These are phyloP conservation scores for Hofmannophila pseudospretella DNA, from an alignment of 2,888 invertebrate genomes.

Conservation along the genomic window DNA sequence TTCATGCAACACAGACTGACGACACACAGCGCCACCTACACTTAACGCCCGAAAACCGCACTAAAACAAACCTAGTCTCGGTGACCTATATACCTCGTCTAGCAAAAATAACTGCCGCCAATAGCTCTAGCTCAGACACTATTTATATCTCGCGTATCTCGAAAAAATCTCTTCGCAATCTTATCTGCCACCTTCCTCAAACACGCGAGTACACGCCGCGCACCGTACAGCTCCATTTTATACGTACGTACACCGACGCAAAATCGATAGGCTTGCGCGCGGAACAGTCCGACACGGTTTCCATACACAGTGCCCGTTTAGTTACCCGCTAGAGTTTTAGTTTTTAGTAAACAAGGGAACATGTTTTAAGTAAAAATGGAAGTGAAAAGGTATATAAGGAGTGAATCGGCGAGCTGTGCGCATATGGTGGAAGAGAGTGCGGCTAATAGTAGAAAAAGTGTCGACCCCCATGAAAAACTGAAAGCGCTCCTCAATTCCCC, in stretches of 20 bases:
- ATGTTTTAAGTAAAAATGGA: constrained; percentile 70
- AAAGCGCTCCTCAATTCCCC: constrained; percentile 65
- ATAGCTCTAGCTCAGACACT: constrained; percentile 74
- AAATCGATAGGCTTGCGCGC: constrained; percentile 37
- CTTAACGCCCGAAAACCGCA: constrained; percentile 9
- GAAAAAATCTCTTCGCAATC: constrained; percentile 49
- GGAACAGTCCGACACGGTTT: constrained; percentile 51
- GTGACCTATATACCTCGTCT: constrained; percentile 67
- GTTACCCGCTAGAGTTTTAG: constrained; percentile 58
- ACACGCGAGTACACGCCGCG: too few relatives aligned
- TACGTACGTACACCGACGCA: constrained; percentile 16
- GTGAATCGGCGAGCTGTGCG: constrained; percentile 69
- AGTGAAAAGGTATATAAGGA: constrained; percentile 67
- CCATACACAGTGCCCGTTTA: constrained; percentile 50
- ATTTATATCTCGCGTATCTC: constrained; percentile 68
- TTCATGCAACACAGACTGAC: too few relatives aligned
- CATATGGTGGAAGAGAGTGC: constrained; percentile 69
- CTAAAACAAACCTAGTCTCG: constrained; percentile 28
- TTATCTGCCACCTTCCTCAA: constrained; percentile 39
- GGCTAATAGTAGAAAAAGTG: constrained; percentile 53
- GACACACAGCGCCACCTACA: constrained; percentile 29
- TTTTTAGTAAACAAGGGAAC: constrained; percentile 70
- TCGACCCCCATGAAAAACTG: constrained; percentile 68
- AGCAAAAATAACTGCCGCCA: constrained; percentile 73
- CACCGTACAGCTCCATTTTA: constrained; percentile 5